Base-by-base conservation (phyloP, 2,888 invertebrate genomes). In the Anaspis maculata region DNA sequence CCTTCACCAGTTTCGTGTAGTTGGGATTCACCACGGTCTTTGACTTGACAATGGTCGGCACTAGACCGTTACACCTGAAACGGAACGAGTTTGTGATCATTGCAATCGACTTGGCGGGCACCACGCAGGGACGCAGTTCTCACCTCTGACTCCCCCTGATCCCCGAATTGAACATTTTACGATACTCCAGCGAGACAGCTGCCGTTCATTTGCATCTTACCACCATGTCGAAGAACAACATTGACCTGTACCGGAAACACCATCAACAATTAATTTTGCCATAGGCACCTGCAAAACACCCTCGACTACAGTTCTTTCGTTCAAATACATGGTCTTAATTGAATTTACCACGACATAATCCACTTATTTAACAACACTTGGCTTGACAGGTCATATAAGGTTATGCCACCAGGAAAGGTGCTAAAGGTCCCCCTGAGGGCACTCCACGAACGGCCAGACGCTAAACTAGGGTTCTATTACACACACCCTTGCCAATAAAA, bases 311-410 rank as follows among this genome's bases (percentile, higher is more conserved):
- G n/a, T n/a, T n/a, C n/a, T n/a, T 13, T 15, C 21, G 27, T 31
- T 37, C 41, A 37, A 27, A 30, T 27, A 35, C 31, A 32, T 12
- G 38, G 32, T 12, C 13, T 30, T 53, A 51, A 53, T 52, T 47
- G 35, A 51, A 52, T 51, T 54, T 54, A 49, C 49, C 47, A 49
- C 47, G 49, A 46, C 36, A 47, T 46, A 52, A 57, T 54, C 49
- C 50, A 34, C 46, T 49, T 46, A 48, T 41, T 43, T 41, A 54
- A 47, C 46, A 51, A 48, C 46, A 48, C 51, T 53, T 57, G 45
- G 48, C 46, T 51, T 58, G 56, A 57, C 57, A 59, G 61, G 56
- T 59, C 60, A 57, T 57, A 52, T 57, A 57, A 59, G 59, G 59
- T 59, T 61, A 61, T 56, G 55, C 46, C 27, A 24, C 23, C 25